These are phyloP conservation scores for Polia nebulosa DNA, from an alignment of 2,888 invertebrate species.

Conservation along the genomic window DNA sequence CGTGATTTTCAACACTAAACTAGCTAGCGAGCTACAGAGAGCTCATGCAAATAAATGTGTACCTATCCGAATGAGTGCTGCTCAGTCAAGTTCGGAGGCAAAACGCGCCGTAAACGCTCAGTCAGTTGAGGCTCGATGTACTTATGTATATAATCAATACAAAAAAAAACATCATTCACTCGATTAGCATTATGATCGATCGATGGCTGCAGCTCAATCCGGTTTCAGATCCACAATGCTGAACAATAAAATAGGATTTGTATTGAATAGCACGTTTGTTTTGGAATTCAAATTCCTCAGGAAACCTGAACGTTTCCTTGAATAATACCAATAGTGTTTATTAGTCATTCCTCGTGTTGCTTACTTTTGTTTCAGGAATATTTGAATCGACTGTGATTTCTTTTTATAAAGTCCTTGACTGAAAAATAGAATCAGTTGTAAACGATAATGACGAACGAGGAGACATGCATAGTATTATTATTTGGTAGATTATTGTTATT, in stretches of 20 bases:
- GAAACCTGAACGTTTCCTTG: conserved; percentile 71
- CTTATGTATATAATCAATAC: conserved; percentile 41
- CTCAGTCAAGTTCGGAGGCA: conserved; percentile 28
- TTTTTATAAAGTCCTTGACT: conserved; percentile 37
- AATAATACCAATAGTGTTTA: conserved; percentile 66
- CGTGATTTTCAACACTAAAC: conserved; percentile 66
- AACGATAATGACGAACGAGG: conserved; percentile 55
- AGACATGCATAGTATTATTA: conserved; percentile 67
- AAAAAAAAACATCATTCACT: conserved; percentile 54
- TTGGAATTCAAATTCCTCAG: conserved; percentile 71
- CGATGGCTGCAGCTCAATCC: conserved; percentile 64
- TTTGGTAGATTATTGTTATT: conserved; percentile 78
- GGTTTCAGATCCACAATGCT: conserved; percentile 74
- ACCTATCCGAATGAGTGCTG: conserved; percentile 24
- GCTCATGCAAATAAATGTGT: conserved; percentile 50
- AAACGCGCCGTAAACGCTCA: conserved; percentile 15
- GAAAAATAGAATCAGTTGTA: conserved; percentile 41
- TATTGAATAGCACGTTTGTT: conserved; percentile 77
- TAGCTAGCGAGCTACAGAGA: too few relatives aligned
- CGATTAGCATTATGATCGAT: conserved; percentile 65
- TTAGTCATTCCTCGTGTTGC: conserved; percentile 66
- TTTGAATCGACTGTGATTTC: conserved; percentile 39
- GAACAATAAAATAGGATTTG: conserved; percentile 72
- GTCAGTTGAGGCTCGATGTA: conserved; percentile 20
- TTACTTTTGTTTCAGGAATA: conserved; percentile 52